Evolutionary conservation across 2,797 vertebrate species (phyloP).

Genomic region (Pseudocheirus occidentalis): DNA sequence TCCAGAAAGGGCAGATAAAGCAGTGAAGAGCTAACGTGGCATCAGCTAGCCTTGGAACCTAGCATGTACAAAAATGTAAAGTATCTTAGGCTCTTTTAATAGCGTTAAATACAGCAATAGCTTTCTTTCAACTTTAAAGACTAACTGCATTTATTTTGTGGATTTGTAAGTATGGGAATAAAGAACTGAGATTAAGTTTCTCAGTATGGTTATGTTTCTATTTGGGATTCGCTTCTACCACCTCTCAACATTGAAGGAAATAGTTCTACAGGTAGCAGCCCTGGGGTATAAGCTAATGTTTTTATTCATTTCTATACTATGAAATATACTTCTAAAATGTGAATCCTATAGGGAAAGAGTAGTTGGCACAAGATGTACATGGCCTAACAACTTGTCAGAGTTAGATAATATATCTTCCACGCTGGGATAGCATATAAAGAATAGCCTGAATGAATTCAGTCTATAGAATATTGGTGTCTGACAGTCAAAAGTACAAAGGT

Average conservation of each 20-base stretch:
- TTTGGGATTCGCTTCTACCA: slow-evolving; percentile 16
- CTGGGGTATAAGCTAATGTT: neutral
- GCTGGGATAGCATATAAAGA: neutral
- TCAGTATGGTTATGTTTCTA: neutral
- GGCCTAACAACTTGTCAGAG: neutral
- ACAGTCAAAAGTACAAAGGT: neutral
- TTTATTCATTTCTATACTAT: slow-evolving; percentile 17
- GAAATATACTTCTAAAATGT: slow-evolving; percentile 21
- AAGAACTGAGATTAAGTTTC: slow-evolving; percentile 6
- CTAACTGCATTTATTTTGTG: neutral
- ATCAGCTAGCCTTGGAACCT: neutral
- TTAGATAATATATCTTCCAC: neutral
- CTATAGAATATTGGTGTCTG: neutral
- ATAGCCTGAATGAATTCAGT: neutral
- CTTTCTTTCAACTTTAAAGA: neutral
- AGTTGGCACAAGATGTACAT: neutral
- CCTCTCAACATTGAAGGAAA: neutral
- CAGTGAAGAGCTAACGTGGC: slow-evolving; percentile 18
- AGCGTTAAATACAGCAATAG: neutral
- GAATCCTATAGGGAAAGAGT: neutral
- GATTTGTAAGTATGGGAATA: neutral
- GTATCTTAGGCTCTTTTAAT: slow-evolving; percentile 4
- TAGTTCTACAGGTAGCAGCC: neutral
- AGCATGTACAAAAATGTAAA: neutral
- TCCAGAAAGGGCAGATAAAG: neutral